Base-by-base conservation (phyloP, 1,140 invertebrate genomes). In the Lethrus apterus region DNA sequence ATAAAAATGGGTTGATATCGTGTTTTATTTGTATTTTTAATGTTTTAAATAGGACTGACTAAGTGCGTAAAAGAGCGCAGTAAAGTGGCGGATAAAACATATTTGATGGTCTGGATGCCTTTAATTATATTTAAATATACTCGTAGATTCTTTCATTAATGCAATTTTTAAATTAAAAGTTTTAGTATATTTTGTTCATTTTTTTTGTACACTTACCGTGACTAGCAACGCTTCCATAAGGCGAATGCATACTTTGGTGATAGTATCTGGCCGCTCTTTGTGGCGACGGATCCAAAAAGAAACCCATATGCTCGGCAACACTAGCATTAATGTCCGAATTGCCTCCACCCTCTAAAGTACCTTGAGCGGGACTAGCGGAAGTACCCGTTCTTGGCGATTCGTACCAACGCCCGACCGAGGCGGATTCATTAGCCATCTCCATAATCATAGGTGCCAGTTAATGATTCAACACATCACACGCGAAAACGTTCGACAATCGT, bases 191-290 rank as follows among this genome's bases (percentile, higher is more conserved):
- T n/a, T n/a, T n/a, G n/a, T n/a, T n/a, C n/a, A n/a, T n/a, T n/a
- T n/a, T n/a, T n/a, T n/a, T n/a, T 20, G 17, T 24, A 9, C 9
- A 57, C 64, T 67, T 57, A 67, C 65, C 64, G 50, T 67, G 65
- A 52, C 58, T 60, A 19, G 62, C 59, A 24, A 64, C 64, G 21
- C 52, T 57, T 42, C 62, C 64, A 49, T 67, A 67, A 4, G 65
- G 63, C 29, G 64, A 62, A 46, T 67, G 65, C 65, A 67, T 67
- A 42, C 62, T 67, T 44, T 67, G 65, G 44, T 67, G 65, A 48
- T 67, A 66, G 43, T 67, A 67, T 52, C 64, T 50, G 4, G 59
- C 59, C 3, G 62, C 59, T 34, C 63, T 42, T 46, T 67, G 65
- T 13, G 55, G 55, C 7, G 63, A 60, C n/a, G 62, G 65, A 40